Conservation (phyloP, 2,797 vertebrate genomes). For the Dicrostonyx torquatus region DNA sequence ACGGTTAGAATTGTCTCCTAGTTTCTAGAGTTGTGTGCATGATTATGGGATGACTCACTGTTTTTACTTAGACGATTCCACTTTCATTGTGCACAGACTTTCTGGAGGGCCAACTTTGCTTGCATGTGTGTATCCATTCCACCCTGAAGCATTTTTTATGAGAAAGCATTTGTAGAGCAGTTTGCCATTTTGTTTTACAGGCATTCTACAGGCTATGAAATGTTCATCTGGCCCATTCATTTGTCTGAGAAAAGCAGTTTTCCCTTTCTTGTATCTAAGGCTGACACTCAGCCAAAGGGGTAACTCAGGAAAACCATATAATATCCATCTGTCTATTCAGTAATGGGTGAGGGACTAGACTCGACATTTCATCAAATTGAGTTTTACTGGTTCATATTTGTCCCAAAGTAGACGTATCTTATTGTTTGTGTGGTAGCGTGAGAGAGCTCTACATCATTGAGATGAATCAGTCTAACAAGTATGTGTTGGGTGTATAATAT, state of each 20-base stretch:
- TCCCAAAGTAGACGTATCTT: not conserved
- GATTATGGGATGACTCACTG: conserved; percentile 25
- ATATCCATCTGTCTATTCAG: conserved; percentile 25
- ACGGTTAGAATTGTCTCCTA: conserved; percentile 14
- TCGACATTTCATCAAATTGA: conserved; percentile 38
- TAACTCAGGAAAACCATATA: conserved; percentile 32
- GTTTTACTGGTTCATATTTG: conserved; percentile 32
- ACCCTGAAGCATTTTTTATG: conserved; percentile 44
- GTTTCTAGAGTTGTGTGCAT: conserved; percentile 41
- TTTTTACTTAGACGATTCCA: conserved; percentile 59
- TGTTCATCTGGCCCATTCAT: conserved; percentile 53
- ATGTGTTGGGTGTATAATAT: not conserved
- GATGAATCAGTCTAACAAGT: conserved; percentile 5
- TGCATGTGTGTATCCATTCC: conserved; percentile 37
- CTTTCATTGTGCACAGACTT: conserved; percentile 50
- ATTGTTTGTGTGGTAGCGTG: not conserved
- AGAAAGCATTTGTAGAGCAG: conserved; percentile 57
- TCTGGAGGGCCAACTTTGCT: conserved; percentile 29
- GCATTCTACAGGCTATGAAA: conserved; percentile 47
- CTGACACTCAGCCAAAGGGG: not conserved
- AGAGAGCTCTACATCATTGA: conserved; percentile 22
- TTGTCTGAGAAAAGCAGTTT: conserved; percentile 58
- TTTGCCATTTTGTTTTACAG: conserved; percentile 71
- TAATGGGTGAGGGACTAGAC: not conserved
- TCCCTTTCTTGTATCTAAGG: conserved; percentile 53